Base-by-base conservation (phyloP, 2,797 vertebrate species). In the Aulostomus chinensis region DNA sequence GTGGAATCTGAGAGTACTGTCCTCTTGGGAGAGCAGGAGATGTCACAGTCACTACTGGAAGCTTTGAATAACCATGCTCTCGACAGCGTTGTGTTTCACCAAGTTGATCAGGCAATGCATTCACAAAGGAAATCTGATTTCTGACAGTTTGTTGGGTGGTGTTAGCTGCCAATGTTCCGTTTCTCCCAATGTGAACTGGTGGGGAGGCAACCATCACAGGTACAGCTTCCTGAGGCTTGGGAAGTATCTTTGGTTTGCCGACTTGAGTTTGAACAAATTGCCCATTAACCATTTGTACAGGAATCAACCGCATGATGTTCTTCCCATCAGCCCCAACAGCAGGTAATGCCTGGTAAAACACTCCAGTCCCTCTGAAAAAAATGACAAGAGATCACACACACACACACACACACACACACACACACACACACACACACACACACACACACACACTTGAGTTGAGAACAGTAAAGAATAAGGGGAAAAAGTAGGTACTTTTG, bases 341-440 rank as follows among this genome's bases (percentile, higher is more conserved):
- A 38, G 89, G 89, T 67, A 86, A 76, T 4, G 85, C 89, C 66
- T 91, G 86, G 74, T 91, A 90, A 68, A 81, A 87, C 26, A 90
- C 77, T 30, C 87, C 77, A 0, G 82, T 78, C 33, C 76, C 76
- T 58, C 86, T 86, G 65, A 18, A 4, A 12, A 18, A 32, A 40
- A 40, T n/a, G n/a, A n/a, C n/a, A n/a, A n/a, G n/a, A n/a, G n/a
- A n/a, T n/a, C n/a, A n/a, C n/a, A n/a, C n/a, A n/a, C n/a, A n/a
- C n/a, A n/a, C n/a, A n/a, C n/a, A n/a, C n/a, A n/a, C n/a, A n/a
- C n/a, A n/a, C n/a, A n/a, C n/a, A n/a, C n/a, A n/a, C n/a, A n/a
- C n/a, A n/a, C n/a, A n/a, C n/a, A n/a, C n/a, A n/a, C n/a, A n/a
- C n/a, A n/a, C n/a, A n/a, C n/a, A n/a, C n/a, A n/a, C n/a, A n/a